Conservation (phyloP, 2,888 invertebrate genomes). For the Rhamphomyia laevipes region DNA sequence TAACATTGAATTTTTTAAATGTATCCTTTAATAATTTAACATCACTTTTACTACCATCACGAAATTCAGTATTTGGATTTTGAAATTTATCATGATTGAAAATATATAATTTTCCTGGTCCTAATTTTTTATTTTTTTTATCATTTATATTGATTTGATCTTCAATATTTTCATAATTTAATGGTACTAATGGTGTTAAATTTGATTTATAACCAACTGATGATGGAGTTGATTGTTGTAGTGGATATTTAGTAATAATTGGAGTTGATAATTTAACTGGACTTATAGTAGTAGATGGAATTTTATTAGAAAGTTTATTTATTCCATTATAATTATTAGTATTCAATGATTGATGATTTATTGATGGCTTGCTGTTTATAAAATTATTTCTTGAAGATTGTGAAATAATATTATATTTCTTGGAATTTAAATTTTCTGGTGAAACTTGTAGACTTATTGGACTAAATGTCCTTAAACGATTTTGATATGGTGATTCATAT, state of each 20-base stretch:
- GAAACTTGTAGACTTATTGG: no score
- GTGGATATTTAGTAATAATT: not conserved
- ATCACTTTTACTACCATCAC: constrained; percentile 28
- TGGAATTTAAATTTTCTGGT: no score
- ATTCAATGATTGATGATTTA: no score
- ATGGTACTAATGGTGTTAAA: not conserved
- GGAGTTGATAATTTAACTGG: not conserved
- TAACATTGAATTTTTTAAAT: constrained; percentile 26
- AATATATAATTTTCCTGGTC: constrained; percentile 29
- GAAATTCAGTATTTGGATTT: constrained; percentile 22
- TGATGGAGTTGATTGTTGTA: not conserved
- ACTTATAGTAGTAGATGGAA: not conserved
- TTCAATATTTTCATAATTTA: not conserved
- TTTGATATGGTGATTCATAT: no score
- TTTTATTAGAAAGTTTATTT: no score
- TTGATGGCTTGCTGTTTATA: no score
- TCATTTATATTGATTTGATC: not conserved
- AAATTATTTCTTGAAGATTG: no score
- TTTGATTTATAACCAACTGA: constrained; percentile 1
- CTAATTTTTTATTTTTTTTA: constrained; percentile 15
- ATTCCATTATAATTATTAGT: no score
- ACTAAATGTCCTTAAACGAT: no score
- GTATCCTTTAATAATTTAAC: constrained; percentile 22
- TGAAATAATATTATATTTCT: no score
- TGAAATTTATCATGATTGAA: constrained; percentile 32